Base-by-base conservation (phyloP, 2,888 invertebrate species). In the Tetrapedia diversipes region DNA sequence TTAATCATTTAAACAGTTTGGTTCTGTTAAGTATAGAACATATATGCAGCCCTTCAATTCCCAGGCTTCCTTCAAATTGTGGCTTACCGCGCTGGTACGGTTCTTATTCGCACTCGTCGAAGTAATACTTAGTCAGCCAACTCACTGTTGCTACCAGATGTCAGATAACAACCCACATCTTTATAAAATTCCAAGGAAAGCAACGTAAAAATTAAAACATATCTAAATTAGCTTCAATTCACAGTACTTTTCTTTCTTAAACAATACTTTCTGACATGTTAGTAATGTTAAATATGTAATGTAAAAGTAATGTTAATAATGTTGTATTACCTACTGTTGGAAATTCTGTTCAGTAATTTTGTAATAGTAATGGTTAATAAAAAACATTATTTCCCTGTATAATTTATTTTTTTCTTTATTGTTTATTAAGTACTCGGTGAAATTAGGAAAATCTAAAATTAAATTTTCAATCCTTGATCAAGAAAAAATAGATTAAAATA, bases 61-160 rank as follows among this genome's bases (percentile, higher is more conserved):
- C 83, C 83, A 83, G 80, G 79, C 79, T 67, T 74, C 69, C 69
- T 69, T 82, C 74, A 72, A 80, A 83, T 79, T 82, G 82, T 79
- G 83, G 82, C 74, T 80, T 80, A 83, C 82, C 83, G 78, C 78
- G 82, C 76, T 74, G 59, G 82, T 78, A 82, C 82, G 67, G 71
- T 80, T 82, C 82, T 82, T 83, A 83, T 83, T 80, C 82, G 59
- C 74, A 79, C 78, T 83, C 83, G 61, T 82, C 60, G 74, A 70
- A 61, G 61, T 79, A 82, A 83, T 80, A 80, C 80, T 82, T 83
- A 67, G 77, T 74, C 57, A 67, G 68, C 54, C 37, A 41, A 64
- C 74, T 69, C 56, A 45, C 71, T 32, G 69, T 68, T 66, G 59
- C 80, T 83, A 82, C 82, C 82, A 57, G 70, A 65, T 69, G 49